Conservation (phyloP, 2,797 vertebrate genomes). For the Cyprinella venusta region DNA sequence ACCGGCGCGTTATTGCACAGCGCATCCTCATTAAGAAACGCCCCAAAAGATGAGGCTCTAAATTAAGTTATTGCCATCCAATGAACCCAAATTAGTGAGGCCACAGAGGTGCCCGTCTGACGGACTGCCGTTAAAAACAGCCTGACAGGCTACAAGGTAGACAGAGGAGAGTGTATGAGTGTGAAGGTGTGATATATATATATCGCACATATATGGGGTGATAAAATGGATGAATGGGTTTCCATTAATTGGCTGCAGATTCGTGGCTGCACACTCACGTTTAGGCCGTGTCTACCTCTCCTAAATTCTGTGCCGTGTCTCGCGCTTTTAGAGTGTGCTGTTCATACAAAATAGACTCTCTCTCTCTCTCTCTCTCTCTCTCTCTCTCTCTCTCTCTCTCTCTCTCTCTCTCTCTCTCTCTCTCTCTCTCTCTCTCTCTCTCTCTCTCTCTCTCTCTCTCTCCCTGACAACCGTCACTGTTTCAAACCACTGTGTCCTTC, state of each 20-base stretch:
- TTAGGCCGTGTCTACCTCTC: constrained; percentile 61
- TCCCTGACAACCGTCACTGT: constrained; percentile 37
- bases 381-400: constrained; percentile 30
- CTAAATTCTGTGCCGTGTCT: constrained; percentile 62
- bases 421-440: constrained; percentile 52
- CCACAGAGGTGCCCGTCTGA: constrained; percentile 59
- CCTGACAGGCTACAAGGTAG: constrained; percentile 71
- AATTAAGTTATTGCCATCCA: constrained; percentile 85
- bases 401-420: constrained; percentile 20
- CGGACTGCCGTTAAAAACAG: constrained; percentile 55
- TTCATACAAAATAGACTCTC: constrained; percentile 62
- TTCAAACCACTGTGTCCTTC: constrained; percentile 35
- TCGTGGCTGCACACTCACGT: constrained; percentile 3
- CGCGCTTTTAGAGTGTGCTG: constrained; percentile 71
- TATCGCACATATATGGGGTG: constrained; percentile 37
- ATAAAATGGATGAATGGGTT: constrained; percentile 69
- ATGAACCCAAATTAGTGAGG: constrained; percentile 81
- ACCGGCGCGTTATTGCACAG: constrained; percentile 74
- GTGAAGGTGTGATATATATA: constrained; percentile 38
- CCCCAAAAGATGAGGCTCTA: constrained; percentile 75
- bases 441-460: constrained; percentile 12
- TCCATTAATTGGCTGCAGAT: constrained; percentile 40
- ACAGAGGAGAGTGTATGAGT: neutral
- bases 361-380: constrained; percentile 11
- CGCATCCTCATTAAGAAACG: constrained; percentile 79